phyloP scores from a whole-genome alignment of 2,888 invertebrate genomes.

The Andrena flavipes region DNA sequence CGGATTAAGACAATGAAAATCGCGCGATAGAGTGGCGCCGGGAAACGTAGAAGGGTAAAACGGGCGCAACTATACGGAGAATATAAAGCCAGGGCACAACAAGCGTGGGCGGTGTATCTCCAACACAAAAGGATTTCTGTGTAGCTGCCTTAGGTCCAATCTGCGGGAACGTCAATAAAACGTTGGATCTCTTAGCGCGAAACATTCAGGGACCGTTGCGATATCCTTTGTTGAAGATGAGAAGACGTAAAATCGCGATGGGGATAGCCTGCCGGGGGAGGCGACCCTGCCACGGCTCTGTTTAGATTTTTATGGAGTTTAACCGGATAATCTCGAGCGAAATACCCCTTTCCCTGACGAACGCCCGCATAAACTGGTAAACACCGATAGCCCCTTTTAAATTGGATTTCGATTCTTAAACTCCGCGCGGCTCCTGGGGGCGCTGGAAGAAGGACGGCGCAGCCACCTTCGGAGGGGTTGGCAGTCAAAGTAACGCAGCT shows the following conservation, averaged over 20 bases:
- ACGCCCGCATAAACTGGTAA: slow-evolving; percentile 60
- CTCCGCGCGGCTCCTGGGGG: not conserved
- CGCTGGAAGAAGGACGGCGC: slow-evolving; percentile 10
- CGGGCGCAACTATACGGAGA: slow-evolving; percentile 34
- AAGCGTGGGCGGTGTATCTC: slow-evolving; percentile 44
- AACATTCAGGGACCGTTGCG: slow-evolving; percentile 49
- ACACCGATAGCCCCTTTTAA: slow-evolving; percentile 57
- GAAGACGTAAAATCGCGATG: slow-evolving; percentile 67
- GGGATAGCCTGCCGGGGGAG: slow-evolving; percentile 59
- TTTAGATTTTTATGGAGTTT: slow-evolving; percentile 72
- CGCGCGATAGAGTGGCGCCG: slow-evolving; percentile 6
- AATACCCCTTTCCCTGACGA: slow-evolving; percentile 47
- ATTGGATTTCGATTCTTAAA: slow-evolving; percentile 63
- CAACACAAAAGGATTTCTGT: slow-evolving; percentile 61
- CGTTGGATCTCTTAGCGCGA: slow-evolving; percentile 56
- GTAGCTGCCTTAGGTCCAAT: slow-evolving; percentile 62
- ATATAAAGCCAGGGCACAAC: slow-evolving; percentile 58
- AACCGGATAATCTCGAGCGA: slow-evolving; percentile 63
- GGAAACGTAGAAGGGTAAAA: slow-evolving; percentile 22
- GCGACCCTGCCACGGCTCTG: slow-evolving; percentile 33
- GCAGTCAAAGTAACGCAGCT: slow-evolving; percentile 44
- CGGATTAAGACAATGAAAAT: slow-evolving; percentile 35
- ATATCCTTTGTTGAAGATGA: slow-evolving; percentile 66
- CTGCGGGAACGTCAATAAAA: slow-evolving; percentile 68
- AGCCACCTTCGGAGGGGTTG: not conserved